Percentiles rank a stretch among this genome's conserved stretches.
Evolutionary conservation across 2,113 vertebrate genomes (phyloP).

Genomic region (Bungarus multicinctus): DNA sequence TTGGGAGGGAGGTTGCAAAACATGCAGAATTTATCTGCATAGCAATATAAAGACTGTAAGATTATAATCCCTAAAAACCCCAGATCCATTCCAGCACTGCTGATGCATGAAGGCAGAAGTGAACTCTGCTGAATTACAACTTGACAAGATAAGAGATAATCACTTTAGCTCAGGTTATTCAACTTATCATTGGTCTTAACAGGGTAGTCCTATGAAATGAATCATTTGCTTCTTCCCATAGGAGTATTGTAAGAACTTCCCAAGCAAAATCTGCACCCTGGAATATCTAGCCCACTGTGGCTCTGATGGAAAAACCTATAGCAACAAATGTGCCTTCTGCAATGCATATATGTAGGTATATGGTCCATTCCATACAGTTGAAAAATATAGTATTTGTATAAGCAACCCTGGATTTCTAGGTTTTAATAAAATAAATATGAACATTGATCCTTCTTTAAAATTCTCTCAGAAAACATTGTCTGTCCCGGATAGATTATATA

Average conservation of each 20-base stretch:
- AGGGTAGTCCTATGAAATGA: not conserved
- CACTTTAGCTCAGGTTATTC: not conserved
- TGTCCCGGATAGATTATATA: not conserved
- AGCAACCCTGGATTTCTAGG: not conserved
- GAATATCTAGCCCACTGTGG: constrained; percentile 54
- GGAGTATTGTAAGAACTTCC: not conserved
- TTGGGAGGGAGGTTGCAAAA: not conserved
- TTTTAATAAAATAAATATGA: not conserved
- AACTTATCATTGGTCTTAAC: not conserved
- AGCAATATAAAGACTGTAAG: not conserved
- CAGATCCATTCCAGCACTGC: not conserved
- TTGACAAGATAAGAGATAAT: not conserved
- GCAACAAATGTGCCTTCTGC: constrained; percentile 52
- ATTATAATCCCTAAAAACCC: not conserved
- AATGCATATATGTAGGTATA: not conserved
- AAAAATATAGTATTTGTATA: not conserved
- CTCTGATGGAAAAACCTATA: constrained; percentile 63
- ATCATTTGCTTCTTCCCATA: constrained; percentile 21
- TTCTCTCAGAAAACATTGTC: not conserved
- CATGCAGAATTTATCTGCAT: not conserved
- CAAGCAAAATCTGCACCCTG: rapidly evolving
- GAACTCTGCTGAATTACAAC: not conserved
- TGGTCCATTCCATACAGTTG: not conserved
- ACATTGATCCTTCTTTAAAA: not conserved
- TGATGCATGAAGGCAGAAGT: not conserved